Base-by-base conservation (phyloP, 30 jellyfish, hydroid and myxozoan species). In the Mastigias papua region DNA sequence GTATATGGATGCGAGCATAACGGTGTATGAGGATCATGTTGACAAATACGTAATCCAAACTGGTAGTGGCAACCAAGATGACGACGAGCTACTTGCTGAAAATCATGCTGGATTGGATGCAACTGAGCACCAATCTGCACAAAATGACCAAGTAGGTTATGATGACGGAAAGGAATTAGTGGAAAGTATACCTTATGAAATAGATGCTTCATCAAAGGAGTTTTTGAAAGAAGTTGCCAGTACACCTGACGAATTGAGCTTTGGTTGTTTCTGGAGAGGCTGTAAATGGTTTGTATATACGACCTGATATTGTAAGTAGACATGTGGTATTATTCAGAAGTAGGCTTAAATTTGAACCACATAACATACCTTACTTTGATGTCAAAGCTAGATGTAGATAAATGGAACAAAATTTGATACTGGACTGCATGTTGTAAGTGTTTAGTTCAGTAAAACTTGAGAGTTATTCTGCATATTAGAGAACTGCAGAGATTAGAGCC, bases 221-320 rank as follows among this genome's bases (percentile, higher is more conserved):
- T 83, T 69, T 65, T 42, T 83, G 57, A 5, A 31, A 15, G 79
- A 48, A 71, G 86, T 46, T 83, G 85, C 92, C 27, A 84, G 86
- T 15, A 67, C 92, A 3, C 48, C 64, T 51, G 60, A 54, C 34
- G 86, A 83, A 42, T 83, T 83, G 23, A 23, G 57, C 32, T 74
- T 69, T 37, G 86, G 34, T 9, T 50, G 86, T 26, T 83, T 83
- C 70, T 66, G 76, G 30, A 83, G 70, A 54, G 92, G 92, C 1
- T 83, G 92, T 46, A 83, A 83, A 71, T 83, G 92, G 92, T 82
- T 19, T 30, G 91, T 51, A 16, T 51, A 1, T 37, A 3, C 11
- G 5, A 5, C 5, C 54, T 37, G 11, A 3, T 37, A 37, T 5
- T 37, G 54, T n/a, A n/a, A n/a, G n/a, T n/a, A n/a, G n/a, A n/a